Evolutionary conservation across 2,888 invertebrate species (phyloP), one percentile per base, ranked within the genome.

Genomic region (Eucriotettix oculatus): DNA sequence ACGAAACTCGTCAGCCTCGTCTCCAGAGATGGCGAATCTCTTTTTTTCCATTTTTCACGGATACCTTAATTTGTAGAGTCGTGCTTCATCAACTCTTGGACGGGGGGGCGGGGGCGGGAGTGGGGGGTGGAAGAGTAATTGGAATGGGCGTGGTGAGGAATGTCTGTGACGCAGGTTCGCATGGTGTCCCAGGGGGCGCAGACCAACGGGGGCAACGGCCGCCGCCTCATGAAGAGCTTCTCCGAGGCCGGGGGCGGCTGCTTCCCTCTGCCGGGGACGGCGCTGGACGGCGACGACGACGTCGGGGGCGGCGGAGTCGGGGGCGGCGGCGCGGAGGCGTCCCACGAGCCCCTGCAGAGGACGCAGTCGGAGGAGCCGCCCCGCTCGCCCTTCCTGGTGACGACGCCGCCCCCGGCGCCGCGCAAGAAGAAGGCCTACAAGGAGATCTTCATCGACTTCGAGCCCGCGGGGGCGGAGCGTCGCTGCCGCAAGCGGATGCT

Each of bases 161-260:
- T n/a, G 11, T 12, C 14, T 10, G 56, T 17, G 29, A 29, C 41
- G 16, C 67, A 86, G 79, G 88, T 90, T 17, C 87, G 86, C 73
- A 90, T 90, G 83, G 89, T 91, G 54, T 91, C 90, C 12, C 90
- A 91, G 70, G 90, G 90, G 17, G 91, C 91, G 11, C 91, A 92
- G 75, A 92, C 91, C 3, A 92, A 92, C 73, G 91, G 91, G 1
- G 76, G 82, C 62, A 14, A n/a, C 55, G 42, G 14, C 73, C 82
- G 82, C n/a, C 86, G 87, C 73, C 75, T 91, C 63, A 87, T 86
- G 53, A 91, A 91, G 74, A 90, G 90, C 60, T 85, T 85, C 65
- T 90, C 90, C 3, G 90, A 90, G 76, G 87, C 87, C 54, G 81
- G 81, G 59, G 77, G 73, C 62, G 74, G 74, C 64, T 72, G 71